Evolutionary conservation across 2,888 invertebrate genomes (phyloP), one percentile per base, ranked within the genome.

Genomic region (Eupithecia subfuscata): DNA sequence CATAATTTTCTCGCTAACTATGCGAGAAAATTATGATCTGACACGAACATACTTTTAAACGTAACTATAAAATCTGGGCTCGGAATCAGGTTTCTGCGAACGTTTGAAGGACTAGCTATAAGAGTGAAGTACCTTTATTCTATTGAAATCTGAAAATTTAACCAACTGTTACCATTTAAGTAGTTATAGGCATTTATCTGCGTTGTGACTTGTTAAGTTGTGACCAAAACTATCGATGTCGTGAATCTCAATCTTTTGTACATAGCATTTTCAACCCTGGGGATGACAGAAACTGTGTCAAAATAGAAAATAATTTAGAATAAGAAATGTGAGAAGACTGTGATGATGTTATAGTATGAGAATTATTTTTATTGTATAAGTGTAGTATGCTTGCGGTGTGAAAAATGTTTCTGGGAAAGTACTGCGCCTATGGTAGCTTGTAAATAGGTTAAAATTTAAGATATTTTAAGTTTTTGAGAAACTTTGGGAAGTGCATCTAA

Each of bases 271-370:
- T 72, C 68, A 70, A 69, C 69, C 78, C 72, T 77, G 76, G 76
- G 79, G 78, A 79, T 81, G 81, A 82, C 82, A 82, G 69, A 70
- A 80, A 82, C 78, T 81, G 86, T 88, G 87, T 87, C 86, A 86
- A 87, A 84, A 82, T 83, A 81, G 82, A 75, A 78, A 81, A 78
- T 86, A 86, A 84, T 81, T 85, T 90, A 89, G 85, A 81, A 78
- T 90, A 90, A 90, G 85, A 88, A 89, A 88, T 91, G 92, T 92
- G 91, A 92, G 93, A 94, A 94, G 94, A 94, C 94, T 95, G 94
- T 94, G 94, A 94, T 94, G 94, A 91, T 87, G 91, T 87, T 88
- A 64, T 82, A 88, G 87, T 87, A 87, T 90, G 90, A 86, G 85
- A 85, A 87, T 86, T 88, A 86, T 89, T 87, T 87, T 87, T 43